Percentiles rank a stretch among this genome's conserved stretches.
phyloP scores from a whole-genome alignment of 2,888 invertebrate species.

The Prionchulus punctatus region DNA sequence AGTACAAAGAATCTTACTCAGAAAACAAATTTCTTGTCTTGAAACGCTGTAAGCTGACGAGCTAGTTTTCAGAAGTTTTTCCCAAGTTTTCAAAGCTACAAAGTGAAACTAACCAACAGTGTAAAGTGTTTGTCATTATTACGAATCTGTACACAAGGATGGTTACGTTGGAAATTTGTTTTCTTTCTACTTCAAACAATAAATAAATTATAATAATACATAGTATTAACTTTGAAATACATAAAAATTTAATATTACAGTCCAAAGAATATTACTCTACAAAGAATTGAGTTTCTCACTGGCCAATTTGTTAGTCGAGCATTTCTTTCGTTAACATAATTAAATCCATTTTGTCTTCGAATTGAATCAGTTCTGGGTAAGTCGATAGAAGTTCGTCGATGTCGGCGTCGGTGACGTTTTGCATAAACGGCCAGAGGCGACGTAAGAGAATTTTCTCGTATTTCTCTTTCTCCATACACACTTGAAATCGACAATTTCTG shows the following conservation, averaged over 20 bases:
- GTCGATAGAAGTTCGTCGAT: background rate
- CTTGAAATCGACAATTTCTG: background rate
- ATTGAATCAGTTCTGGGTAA: background rate
- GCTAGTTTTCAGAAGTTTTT: too few species aligned
- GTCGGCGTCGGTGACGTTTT: background rate
- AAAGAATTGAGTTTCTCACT: background rate
- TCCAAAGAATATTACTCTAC: background rate
- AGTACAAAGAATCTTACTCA: too few species aligned
- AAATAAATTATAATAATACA: background rate
- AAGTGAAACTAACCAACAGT: too few species aligned
- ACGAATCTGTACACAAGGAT: too few species aligned
- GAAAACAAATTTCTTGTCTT: too few species aligned
- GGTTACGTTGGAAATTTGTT: too few species aligned
- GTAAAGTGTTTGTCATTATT: too few species aligned
- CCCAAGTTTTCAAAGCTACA: too few species aligned
- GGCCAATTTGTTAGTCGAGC: background rate
- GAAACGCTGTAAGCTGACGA: too few species aligned
- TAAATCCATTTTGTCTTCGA: background rate
- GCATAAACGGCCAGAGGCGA: background rate
- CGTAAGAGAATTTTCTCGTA: background rate
- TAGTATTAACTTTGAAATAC: background rate
- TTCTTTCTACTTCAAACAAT: too few species aligned
- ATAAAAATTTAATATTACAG: background rate
- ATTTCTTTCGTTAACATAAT: background rate
- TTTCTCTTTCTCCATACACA: background rate